phyloP scores from a whole-genome alignment of 2,113 vertebrate genomes.

The Ceratotherium simum region DNA sequence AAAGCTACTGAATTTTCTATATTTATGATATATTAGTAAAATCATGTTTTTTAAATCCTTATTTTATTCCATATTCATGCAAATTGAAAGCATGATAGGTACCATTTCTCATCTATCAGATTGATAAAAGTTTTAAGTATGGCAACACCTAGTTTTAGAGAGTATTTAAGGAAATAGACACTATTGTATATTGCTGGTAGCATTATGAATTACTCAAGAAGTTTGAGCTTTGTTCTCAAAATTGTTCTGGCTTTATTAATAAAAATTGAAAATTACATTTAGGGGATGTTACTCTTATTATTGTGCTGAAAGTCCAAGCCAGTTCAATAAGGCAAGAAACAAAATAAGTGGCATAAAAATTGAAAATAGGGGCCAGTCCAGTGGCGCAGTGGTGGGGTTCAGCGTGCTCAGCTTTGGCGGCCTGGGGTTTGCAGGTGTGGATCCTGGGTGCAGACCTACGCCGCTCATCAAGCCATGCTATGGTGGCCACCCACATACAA shows the following conservation, averaged over 20 bases:
- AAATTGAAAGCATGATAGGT: background rate
- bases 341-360: background rate
- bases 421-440: no score
- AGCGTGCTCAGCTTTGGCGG: no score
- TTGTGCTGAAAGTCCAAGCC: background rate
- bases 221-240: background rate
- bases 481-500: no score
- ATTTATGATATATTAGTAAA: conserved; percentile 16
- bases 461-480: no score
- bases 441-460: no score
- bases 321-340: background rate
- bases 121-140: conserved; percentile 23
- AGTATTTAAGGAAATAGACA: background rate
- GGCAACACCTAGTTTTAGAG: background rate
- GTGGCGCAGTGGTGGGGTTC: no score
- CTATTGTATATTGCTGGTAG: background rate
- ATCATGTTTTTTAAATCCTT: background rate
- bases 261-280: conserved; percentile 40
- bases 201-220: conserved; percentile 6
- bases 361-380: background rate
- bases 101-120: background rate
- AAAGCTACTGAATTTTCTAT: background rate
- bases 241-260: background rate
- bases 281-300: background rate
- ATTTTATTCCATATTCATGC: background rate